phyloP scores from a whole-genome alignment of 2,888 invertebrate species.

The Coenonympha arcania region DNA sequence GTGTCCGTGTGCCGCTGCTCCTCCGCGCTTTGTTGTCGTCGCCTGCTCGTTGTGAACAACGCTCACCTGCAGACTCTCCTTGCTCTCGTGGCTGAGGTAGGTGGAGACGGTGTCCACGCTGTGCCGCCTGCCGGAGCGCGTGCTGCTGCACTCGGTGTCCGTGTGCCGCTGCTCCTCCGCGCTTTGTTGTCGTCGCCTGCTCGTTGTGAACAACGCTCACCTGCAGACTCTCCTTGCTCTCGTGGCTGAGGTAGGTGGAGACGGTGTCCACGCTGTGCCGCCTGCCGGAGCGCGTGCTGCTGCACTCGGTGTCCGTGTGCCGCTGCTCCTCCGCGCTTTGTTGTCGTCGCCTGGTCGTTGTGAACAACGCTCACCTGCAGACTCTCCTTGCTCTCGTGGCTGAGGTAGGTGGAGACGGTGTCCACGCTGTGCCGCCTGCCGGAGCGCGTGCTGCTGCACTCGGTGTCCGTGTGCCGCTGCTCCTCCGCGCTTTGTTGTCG shows the following conservation, averaged over 20 bases:
- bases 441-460: slow-evolving; percentile 82
- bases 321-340: slow-evolving; percentile 46
- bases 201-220: too few species aligned
- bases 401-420: slow-evolving; percentile 90
- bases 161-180: slow-evolving; percentile 61
- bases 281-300: slow-evolving; percentile 83
- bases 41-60: too few species aligned
- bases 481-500: slow-evolving; percentile 37
- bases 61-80: slow-evolving; percentile 77
- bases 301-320: slow-evolving; percentile 78
- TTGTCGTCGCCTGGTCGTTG: too few species aligned
- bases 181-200: slow-evolving; percentile 21
- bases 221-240: slow-evolving; percentile 80
- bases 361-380: too few species aligned
- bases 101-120: slow-evolving; percentile 92
- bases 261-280: slow-evolving; percentile 90
- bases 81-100: slow-evolving; percentile 88
- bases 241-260: slow-evolving; percentile 89
- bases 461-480: slow-evolving; percentile 74
- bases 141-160: slow-evolving; percentile 80
- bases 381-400: slow-evolving; percentile 85
- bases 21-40: slow-evolving; percentile 32
- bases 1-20: slow-evolving; percentile 72
- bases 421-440: slow-evolving; percentile 87
- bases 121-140: slow-evolving; percentile 83